Evolutionary conservation across 1,140 invertebrate genomes (phyloP).

Genomic region (Drosophila tristis): DNA sequence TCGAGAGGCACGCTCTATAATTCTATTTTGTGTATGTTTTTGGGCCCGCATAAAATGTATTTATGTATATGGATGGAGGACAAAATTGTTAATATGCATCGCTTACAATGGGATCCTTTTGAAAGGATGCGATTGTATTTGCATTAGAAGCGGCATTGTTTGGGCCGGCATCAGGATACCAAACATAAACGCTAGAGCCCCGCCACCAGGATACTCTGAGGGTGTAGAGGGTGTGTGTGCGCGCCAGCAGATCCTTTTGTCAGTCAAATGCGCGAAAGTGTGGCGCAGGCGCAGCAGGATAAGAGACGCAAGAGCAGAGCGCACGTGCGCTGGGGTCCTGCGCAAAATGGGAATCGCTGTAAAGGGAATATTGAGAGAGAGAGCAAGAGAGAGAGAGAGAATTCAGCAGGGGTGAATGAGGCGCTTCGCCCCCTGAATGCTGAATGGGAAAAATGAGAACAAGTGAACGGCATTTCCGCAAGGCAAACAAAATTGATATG

Average conservation of each 20-base stretch:
- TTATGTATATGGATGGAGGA: conserved; percentile 52
- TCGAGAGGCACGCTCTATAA: conserved; percentile 50
- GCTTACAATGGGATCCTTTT: conserved; percentile 62
- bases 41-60: conserved; percentile 64
- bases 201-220: neutral
- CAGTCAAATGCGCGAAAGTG: conserved; percentile 73
- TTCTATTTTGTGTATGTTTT: conserved; percentile 6
- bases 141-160: conserved; percentile 78
- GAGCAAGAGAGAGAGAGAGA: no score
- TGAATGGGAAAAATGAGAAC: conserved; percentile 65
- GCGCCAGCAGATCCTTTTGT: conserved; percentile 62
- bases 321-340: conserved; percentile 67
- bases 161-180: conserved; percentile 72
- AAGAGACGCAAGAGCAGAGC: conserved; percentile 32
- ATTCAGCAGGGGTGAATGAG: conserved; percentile 40
- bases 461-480: conserved; percentile 77
- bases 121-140: conserved; percentile 81
- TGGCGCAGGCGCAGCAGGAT: conserved; percentile 65
- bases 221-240: conserved; percentile 69
- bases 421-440: conserved; percentile 32
- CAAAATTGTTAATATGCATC: conserved; percentile 72
- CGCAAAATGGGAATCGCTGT: conserved; percentile 19
- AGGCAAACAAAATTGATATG: conserved; percentile 64
- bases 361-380: no score
- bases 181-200: conserved; percentile 12